Base-by-base conservation (phyloP, 2,113 vertebrate genomes). In the Crotalus horridus region DNA sequence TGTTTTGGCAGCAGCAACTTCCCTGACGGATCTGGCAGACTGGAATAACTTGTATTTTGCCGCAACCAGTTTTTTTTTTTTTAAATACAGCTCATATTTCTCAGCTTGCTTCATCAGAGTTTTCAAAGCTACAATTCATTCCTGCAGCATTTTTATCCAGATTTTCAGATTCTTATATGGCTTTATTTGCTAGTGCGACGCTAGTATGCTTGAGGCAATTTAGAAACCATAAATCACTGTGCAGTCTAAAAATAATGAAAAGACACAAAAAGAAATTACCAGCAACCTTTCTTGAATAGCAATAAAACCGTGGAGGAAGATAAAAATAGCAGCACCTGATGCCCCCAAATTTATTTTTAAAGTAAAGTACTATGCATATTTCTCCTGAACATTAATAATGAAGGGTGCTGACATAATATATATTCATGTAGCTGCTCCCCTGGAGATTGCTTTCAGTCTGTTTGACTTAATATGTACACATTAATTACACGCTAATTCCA, bases 31-130 rank as follows among this genome's bases (percentile, higher is more conserved):
- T 86, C 74, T 81, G 74, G 74, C 46, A 51, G 81, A 87, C n/a
- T 64, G 55, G 74, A 90, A 90, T 54, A 93, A 64, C 56, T 90
- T 90, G 88, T 90, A 90, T 87, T 93, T 87, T 64, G 81, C 89
- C 43, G 13, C 4, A 93, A 87, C 81, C 48, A 39, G 51, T 51
- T 51, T 51, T 9, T 86, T 53, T 85, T 90, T 90, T 81, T 81
- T 23, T 9, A 43, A 81, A 90, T 53, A 51, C 7, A 89, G 21
- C 20, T 24, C 54, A 24, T 59, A 15, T 11, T 90, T 90, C 58
- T 61, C 21, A 48, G 12, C 21, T 46, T 87, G 23, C 8, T 61
- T 56, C 88, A 61, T 54, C 74, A 87, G 56, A 92, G 26, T 15
- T 8, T 61, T 64, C 1, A n/a, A 61, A 86, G 64, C n/a, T 85